Evolutionary conservation across 2,113 vertebrate genomes (phyloP).

Genomic region (Phrynosoma platyrhinos): DNA sequence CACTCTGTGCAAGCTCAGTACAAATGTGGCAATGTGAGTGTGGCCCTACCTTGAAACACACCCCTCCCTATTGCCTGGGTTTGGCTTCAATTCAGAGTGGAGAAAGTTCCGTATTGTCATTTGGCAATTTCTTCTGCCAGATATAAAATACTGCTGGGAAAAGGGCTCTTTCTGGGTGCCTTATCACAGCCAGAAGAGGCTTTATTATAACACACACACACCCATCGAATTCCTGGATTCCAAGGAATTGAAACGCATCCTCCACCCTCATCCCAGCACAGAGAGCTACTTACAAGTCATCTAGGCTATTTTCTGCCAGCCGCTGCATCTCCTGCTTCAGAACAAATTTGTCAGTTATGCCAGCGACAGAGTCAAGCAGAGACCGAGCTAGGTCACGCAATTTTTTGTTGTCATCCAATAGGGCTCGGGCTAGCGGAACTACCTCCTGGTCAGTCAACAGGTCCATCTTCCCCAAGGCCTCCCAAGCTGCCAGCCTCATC

Average conservation of each 20-base stretch:
- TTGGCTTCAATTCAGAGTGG: too few relatives aligned
- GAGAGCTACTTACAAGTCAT: not conserved
- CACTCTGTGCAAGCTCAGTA: too few relatives aligned
- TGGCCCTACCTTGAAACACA: too few relatives aligned
- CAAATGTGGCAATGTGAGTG: too few relatives aligned
- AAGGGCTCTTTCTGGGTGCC: not conserved
- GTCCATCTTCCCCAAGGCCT: conserved; percentile 51
- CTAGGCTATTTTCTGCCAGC: not conserved
- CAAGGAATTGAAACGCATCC: accelerated
- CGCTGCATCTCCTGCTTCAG: conserved; percentile 41
- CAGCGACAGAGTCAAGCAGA: conserved; percentile 40
- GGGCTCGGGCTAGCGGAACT: conserved; percentile 40
- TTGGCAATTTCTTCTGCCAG: too few relatives aligned
- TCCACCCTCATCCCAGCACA: accelerated
- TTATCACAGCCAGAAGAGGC: not conserved
- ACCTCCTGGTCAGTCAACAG: conserved; percentile 49
- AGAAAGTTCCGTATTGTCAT: not conserved
- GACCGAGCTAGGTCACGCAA: conserved; percentile 44
- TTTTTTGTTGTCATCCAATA: conserved; percentile 49
- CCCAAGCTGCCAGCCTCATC: conserved; percentile 52
- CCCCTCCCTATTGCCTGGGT: too few relatives aligned
- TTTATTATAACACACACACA: too few relatives aligned
- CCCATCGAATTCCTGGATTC: not conserved
- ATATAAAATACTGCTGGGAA: not conserved
- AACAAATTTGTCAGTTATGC: conserved; percentile 54